Base-by-base conservation (phyloP, 2,113 vertebrate species). In the Mola mola region DNA sequence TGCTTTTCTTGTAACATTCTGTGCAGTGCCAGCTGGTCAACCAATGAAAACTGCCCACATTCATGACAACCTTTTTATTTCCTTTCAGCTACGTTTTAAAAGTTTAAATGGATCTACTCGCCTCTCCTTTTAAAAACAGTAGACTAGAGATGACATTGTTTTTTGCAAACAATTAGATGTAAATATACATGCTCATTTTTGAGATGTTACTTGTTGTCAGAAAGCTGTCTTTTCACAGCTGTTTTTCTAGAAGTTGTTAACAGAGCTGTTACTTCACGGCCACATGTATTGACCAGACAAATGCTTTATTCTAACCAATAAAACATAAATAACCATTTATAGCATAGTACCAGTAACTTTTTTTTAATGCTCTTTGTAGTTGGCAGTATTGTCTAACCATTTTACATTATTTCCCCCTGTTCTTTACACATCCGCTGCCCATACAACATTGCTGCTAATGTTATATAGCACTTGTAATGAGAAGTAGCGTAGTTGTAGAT, bases 401-500 rank as follows among this genome's bases (percentile, higher is more conserved):
- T 72, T 71, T n/a, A 71, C 57, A 47, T 21, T 65, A 67, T 44
- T 19, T 53, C 56, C 50, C 70, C 60, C 48, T 44, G 44, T 61
- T 75, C 10, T 76, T 33, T 33, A 44, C 29, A 36, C 29, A 88
- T 56, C 89, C 61, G 29, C 75, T 89, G 82, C 83, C 83, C 90
- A 81, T 80, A 43, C 79, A 85, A 83, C 88, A 79, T 66, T 79
- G 88, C 90, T 92, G 91, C 92, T 92, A 82, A 85, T 71, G 77
- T 87, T 75, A 66, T 77, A 59, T 81, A 88, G 90, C 81, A 82
- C 84, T 87, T 92, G 68, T 53, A 75, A 85, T 82, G 66, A 80
- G 63, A 42, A 86, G 55, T 88, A 84, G 81, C 68, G 60, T 82
- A 88, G 81, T 37, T 50, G 31, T 85, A 88, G 82, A 65, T 64